Evolutionary conservation across 2,113 vertebrate species (phyloP), one percentile per base, ranked within the genome.

Genomic region (Phyllostomus discolor): DNA sequence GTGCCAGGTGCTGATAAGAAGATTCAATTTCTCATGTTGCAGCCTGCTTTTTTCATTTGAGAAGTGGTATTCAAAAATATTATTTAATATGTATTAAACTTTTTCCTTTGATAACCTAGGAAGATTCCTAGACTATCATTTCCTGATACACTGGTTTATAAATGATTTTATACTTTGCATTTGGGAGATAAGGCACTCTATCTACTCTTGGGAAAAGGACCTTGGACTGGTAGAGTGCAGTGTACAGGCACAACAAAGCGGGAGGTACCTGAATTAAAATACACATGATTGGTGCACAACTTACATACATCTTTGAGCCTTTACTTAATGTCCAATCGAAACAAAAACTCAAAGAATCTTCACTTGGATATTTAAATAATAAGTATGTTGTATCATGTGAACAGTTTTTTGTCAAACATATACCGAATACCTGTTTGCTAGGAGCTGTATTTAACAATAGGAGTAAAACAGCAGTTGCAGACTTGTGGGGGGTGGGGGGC

Each of bases 11-110:
- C 73, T 96, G 64, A 92, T 94, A 89, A 92, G 89, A 85, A 52
- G 81, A 96, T 91, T 92, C n/a, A 66, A 70, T 95, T 97, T 91
- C 67, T 67, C 82, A 79, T 93, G 88, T 79, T 69, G 0, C 6
- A 62, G 43, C 2, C 79, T 91, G 54, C 15, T 97, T 95, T 94
- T 92, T 96, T 92, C 67, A 69, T 96, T 87, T 93, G 88, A 90
- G 46, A 94, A 46, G 31, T 16, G 10, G 8, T 83, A 54, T 35
- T 90, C 62, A 83, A 78, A 95, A 88, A 69, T 94, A 93, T 92
- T 92, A 84, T 50, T 82, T 88, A 67, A 48, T 59, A 78, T 79
- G 31, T 91, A 83, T 95, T 87, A 75, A 26, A 31, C 35, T 76
- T 41, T 90, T 94, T 84, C n/a, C 35, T 97, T 97, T 95, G 69